Base-by-base conservation (phyloP, 1,140 invertebrate species). In the Polypedilum vanderplanki region DNA sequence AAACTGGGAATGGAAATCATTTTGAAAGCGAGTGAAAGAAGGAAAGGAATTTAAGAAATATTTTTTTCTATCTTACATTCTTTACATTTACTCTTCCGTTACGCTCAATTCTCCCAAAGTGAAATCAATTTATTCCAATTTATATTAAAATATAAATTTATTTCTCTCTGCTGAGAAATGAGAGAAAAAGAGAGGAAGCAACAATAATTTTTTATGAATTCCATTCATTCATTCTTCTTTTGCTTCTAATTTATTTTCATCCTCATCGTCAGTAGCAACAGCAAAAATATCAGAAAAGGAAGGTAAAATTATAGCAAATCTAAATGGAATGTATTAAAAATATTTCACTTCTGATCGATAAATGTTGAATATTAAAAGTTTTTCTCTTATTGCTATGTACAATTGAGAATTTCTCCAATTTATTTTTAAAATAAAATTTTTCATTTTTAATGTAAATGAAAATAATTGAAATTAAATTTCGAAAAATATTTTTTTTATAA, bases 311-410 rank as follows among this genome's bases (percentile, higher is more conserved):
- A 57, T 57, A 33, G 24, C 24, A 33, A 33, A 3, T 33, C 24
- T 33, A 57, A n/a, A 57, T 57, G 46, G 46, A n/a, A 57, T 57
- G 46, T 57, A 12, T 57, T 57, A 33, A 33, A 33, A 33, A 33
- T 33, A n/a, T 57, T 57, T 57, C 12, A 15, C 12, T 15, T 12
- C 46, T 4, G n/a, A 57, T 57, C 46, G 12, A 57, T 57, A 57
- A 57, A 57, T n/a, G 46, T 57, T 57, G 46, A 57, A 57, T n/a
- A 57, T 57, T 57, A 57, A 57, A 57, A 57, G 46, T 57, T 57
- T 57, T 33, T 33, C 24, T 33, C 24, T n/a, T n/a, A n/a, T n/a
- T 33, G 24, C 24, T 33, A 33, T 33, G 24, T 3, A 33, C 24
- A 33, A 5, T 33, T 3, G 5, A 33, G 24, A 33, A 33, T 33